Evolutionary conservation across 2,888 invertebrate species (phyloP).

Genomic region (Sinohyriopsis cumingii): DNA sequence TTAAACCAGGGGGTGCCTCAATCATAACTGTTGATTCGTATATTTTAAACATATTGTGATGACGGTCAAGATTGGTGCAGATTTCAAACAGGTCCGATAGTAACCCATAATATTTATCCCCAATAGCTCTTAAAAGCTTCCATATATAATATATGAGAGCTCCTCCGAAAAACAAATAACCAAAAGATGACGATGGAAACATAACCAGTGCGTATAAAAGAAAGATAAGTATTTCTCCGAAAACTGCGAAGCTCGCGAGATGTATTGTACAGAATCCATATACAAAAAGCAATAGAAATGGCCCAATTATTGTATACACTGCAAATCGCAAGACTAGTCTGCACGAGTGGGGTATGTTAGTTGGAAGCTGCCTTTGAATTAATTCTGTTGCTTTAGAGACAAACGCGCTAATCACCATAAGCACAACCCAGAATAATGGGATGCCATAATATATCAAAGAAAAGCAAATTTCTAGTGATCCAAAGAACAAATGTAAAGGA

Average conservation of each 20-base stretch:
- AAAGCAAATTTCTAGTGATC: too few relatives aligned
- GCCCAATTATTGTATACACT: too few relatives aligned
- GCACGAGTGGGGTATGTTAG: too few relatives aligned
- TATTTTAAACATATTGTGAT: slow-evolving; percentile 1
- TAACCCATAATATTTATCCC: slow-evolving; percentile 13
- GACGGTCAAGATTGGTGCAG: slow-evolving; percentile 3
- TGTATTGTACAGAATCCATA: background rate
- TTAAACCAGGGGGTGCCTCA: too few relatives aligned
- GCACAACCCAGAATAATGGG: too few relatives aligned
- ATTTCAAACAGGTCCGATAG: slow-evolving; percentile 20
- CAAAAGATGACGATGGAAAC: slow-evolving; percentile 18
- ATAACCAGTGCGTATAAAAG: slow-evolving; percentile 17
- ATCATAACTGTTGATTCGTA: slow-evolving; percentile 11
- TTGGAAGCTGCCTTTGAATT: too few relatives aligned
- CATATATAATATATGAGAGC: slow-evolving; percentile 16
- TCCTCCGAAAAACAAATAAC: slow-evolving; percentile 22
- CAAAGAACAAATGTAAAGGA: too few relatives aligned
- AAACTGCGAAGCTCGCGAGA: slow-evolving; percentile 16
- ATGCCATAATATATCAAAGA: too few relatives aligned
- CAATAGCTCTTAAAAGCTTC: slow-evolving; percentile 9
- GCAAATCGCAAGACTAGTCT: too few relatives aligned
- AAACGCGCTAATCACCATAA: too few relatives aligned
- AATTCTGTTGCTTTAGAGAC: too few relatives aligned
- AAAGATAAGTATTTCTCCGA: slow-evolving; percentile 15
- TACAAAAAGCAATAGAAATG: too few relatives aligned